Conservation (phyloP, 2,888 invertebrate genomes). For the Opisthograptis luteolata region DNA sequence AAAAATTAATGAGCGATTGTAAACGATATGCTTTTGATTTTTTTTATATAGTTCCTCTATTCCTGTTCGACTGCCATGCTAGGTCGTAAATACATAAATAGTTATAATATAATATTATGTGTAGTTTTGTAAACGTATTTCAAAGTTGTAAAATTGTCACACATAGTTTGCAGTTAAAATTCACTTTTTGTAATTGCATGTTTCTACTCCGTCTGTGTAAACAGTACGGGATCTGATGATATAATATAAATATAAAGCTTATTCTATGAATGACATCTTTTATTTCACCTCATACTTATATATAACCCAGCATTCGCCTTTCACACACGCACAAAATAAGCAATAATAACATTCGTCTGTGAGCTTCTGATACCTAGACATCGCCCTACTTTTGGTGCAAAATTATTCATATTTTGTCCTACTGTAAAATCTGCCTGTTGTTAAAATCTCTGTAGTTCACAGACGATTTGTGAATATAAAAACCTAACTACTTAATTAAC, state of each 20-base stretch:
- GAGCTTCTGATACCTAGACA: too few species aligned
- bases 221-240: constrained; percentile 55
- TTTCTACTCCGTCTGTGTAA: too few species aligned
- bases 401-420: too few species aligned
- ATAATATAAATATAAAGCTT: constrained; percentile 52
- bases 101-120: constrained; percentile 14
- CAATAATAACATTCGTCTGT: background rate
- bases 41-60: constrained; percentile 51
- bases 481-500: too few species aligned
- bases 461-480: too few species aligned
- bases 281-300: constrained; percentile 38
- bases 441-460: too few species aligned
- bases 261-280: constrained; percentile 45
- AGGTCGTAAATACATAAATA: constrained; percentile 35
- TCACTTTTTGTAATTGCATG: constrained; percentile 30
- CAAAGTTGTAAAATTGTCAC: constrained; percentile 11
- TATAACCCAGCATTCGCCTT: too few species aligned
- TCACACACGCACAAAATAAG: too few species aligned
- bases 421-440: too few species aligned
- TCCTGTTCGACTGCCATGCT: constrained; percentile 40
- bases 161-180: constrained; percentile 24
- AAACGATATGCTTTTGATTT: constrained; percentile 20
- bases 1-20: constrained; percentile 7
- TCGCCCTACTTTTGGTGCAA: too few species aligned
- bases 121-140: constrained; percentile 34